phyloP scores from a whole-genome alignment of 2,888 invertebrate genomes.

The Melipona beecheii region DNA sequence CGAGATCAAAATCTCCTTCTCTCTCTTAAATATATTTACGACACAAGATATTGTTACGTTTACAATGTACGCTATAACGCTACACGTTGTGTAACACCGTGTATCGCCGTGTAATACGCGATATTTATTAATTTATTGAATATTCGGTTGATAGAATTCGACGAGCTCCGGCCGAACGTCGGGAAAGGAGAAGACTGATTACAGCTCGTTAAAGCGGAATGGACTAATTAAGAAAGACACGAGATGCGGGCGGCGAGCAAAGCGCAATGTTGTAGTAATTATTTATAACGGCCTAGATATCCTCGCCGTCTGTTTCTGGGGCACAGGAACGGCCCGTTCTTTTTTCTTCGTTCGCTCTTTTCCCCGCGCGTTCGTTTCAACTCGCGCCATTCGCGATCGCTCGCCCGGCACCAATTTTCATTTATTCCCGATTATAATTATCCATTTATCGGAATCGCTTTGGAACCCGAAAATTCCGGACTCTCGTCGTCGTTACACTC shows the following conservation, averaged over 20 bases:
- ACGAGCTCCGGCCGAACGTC: slow-evolving; percentile 6
- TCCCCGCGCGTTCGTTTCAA: background rate
- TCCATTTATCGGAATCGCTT: no score
- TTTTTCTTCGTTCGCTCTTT: background rate
- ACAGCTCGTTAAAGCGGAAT: slow-evolving; percentile 53
- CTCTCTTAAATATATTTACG: no score
- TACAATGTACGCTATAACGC: rapidly evolving
- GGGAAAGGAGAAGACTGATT: slow-evolving; percentile 17
- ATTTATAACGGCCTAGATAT: slow-evolving; percentile 51
- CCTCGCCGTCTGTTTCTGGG: slow-evolving; percentile 28
- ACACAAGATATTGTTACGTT: no score
- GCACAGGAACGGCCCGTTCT: slow-evolving; percentile 13
- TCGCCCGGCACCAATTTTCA: background rate
- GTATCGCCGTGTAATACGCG: no score
- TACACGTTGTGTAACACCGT: no score
- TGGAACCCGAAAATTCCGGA: no score
- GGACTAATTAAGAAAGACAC: slow-evolving; percentile 47
- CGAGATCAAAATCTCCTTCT: no score
- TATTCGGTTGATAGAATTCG: background rate
- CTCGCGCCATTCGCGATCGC: background rate
- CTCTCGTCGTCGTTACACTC: no score
- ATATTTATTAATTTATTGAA: no score
- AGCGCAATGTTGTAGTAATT: slow-evolving; percentile 41
- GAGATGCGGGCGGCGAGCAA: slow-evolving; percentile 33
- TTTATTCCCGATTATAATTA: background rate